Percentiles rank a stretch among this genome's conserved stretches.
phyloP scores from a whole-genome alignment of 1,140 invertebrate species.

The Bombus superbus region DNA sequence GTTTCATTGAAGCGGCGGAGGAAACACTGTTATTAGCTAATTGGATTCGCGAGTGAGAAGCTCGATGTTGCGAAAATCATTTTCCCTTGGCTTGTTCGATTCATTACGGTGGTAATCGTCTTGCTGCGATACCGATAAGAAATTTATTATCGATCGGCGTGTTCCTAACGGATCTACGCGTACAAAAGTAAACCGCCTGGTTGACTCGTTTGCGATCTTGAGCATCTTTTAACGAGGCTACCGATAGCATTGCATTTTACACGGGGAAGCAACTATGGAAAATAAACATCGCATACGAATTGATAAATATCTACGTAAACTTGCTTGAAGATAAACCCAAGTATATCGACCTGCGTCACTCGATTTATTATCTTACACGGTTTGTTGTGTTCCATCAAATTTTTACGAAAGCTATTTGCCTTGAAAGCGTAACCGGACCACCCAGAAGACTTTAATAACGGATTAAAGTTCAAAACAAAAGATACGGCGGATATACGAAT shows the following conservation, averaged over 20 bases:
- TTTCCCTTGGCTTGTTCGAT: neutral
- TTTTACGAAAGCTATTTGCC: no score
- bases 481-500: neutral
- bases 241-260: neutral
- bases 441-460: neutral
- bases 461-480: neutral
- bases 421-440: neutral
- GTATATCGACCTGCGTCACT: neutral
- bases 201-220: neutral
- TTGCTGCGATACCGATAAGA: neutral
- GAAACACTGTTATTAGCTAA: slow-evolving; percentile 29
- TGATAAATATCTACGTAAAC: neutral
- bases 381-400: no score
- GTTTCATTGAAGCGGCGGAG: slow-evolving; percentile 18
- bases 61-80: neutral
- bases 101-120: neutral
- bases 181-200: neutral
- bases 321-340: neutral
- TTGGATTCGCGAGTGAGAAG: slow-evolving; percentile 5
- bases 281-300: neutral
- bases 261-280: neutral
- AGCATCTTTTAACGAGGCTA: neutral
- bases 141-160: slow-evolving; percentile 9
- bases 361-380: no score
- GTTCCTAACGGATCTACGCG: slow-evolving; percentile 10